phyloP scores from a whole-genome alignment of 2,113 vertebrate species.

The Scortum barcoo region DNA sequence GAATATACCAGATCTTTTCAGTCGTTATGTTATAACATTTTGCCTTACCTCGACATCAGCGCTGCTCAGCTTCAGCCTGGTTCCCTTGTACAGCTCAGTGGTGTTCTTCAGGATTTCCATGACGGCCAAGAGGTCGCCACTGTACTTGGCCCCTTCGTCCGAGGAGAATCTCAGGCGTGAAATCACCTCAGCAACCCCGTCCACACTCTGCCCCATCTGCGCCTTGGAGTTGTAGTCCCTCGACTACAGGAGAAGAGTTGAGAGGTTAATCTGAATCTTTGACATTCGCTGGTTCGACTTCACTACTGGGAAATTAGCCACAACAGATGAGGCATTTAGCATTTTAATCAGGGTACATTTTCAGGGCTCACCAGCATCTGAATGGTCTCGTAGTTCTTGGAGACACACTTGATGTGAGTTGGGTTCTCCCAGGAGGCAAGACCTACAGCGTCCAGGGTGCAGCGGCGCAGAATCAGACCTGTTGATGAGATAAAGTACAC shows the following conservation, averaged over 20 bases:
- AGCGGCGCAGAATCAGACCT: conserved; percentile 94
- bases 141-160: conserved; percentile 93
- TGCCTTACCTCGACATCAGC: conserved; percentile 91
- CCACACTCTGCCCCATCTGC: conserved; percentile 88
- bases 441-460: conserved; percentile 93
- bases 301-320: conserved; percentile 21
- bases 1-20: not conserved
- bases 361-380: conserved; percentile 91
- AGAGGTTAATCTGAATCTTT: conserved; percentile 29
- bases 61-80: conserved; percentile 89
- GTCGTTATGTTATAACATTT: not conserved
- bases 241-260: conserved; percentile 80
- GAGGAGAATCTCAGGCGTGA: conserved; percentile 93
- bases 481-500: conserved; percentile 35
- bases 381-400: conserved; percentile 94
- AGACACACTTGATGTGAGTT: conserved; percentile 94
- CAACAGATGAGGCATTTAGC: conserved; percentile 7
- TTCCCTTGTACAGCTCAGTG: conserved; percentile 91
- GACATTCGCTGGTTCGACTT: not conserved
- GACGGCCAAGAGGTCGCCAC: conserved; percentile 93
- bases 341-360: not conserved
- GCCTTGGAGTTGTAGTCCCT: conserved; percentile 91
- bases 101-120: conserved; percentile 93
- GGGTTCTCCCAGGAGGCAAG: conserved; percentile 96
- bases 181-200: conserved; percentile 92